A percentile compares a stretch with the other conserved stretches of the same genome.
These are phyloP conservation scores for Archocentrus centrarchus DNA, from an alignment of 2,113 vertebrate genomes.

Conservation along the genomic window DNA sequence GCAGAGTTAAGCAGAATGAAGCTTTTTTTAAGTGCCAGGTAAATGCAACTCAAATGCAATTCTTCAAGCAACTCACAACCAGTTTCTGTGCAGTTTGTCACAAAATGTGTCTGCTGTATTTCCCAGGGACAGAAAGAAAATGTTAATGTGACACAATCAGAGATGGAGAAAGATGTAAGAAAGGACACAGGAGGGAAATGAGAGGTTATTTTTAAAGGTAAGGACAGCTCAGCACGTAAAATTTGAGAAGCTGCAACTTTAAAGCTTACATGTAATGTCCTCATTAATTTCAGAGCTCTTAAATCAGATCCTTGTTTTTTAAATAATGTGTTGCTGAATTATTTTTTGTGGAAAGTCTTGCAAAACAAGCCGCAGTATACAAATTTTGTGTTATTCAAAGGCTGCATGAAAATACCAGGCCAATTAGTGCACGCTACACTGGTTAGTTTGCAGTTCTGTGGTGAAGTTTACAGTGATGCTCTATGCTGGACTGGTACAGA, in stretches of 20 bases:
- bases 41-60: background rate
- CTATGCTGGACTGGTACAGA: background rate
- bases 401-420: background rate
- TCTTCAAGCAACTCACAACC: background rate
- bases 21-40: background rate
- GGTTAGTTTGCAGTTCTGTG: background rate
- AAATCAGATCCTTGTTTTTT: background rate
- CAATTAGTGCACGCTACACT: background rate
- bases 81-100: no score
- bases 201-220: background rate
- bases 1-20: background rate
- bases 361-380: no score
- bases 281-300: background rate
- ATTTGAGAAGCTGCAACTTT: background rate
- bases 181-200: background rate
- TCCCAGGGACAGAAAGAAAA: background rate
- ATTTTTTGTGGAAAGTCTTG: no score
- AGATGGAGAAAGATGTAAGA: background rate
- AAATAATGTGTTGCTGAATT: no score
- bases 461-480: background rate
- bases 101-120: background rate
- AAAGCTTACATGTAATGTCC: background rate
- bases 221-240: background rate
- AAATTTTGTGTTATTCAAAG: background rate
- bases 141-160: background rate